These are phyloP conservation scores for Schizaphis graminum DNA, from an alignment of 2,888 invertebrate species.

Conservation along the genomic window DNA sequence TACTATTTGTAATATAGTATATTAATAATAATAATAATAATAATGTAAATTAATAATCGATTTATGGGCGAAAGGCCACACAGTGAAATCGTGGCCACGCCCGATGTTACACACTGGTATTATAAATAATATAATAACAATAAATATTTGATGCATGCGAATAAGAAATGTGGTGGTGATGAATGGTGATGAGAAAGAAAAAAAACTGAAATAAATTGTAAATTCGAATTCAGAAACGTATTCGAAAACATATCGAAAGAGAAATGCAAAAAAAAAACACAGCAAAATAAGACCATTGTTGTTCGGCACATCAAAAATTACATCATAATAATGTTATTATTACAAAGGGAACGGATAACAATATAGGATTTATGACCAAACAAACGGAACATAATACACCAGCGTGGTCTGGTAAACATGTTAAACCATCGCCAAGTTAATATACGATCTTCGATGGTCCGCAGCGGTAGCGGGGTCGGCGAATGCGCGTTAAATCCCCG, in stretches of 20 bases:
- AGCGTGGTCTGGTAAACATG: conserved; percentile 52
- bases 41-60: conserved; percentile 1
- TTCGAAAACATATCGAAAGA: background rate
- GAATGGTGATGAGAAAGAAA: background rate
- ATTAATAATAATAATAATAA: background rate
- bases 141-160: background rate
- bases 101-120: background rate
- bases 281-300: conserved; percentile 10
- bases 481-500: conserved; percentile 30
- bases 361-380: conserved; percentile 51
- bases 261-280: conserved; percentile 6
- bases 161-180: background rate
- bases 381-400: conserved; percentile 54
- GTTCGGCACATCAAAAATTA: conserved; percentile 54
- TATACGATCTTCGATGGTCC: conserved; percentile 7
- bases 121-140: background rate
- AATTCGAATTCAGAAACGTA: background rate
- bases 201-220: background rate
- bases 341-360: conserved; percentile 28
- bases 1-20: background rate
- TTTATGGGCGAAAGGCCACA: background rate
- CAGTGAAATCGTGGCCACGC: background rate
- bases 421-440: conserved; percentile 51
- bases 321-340: conserved; percentile 45
- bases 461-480: background rate